These are phyloP conservation scores for Pteria penguin DNA, from an alignment of 2,888 invertebrate genomes.

Conservation along the genomic window DNA sequence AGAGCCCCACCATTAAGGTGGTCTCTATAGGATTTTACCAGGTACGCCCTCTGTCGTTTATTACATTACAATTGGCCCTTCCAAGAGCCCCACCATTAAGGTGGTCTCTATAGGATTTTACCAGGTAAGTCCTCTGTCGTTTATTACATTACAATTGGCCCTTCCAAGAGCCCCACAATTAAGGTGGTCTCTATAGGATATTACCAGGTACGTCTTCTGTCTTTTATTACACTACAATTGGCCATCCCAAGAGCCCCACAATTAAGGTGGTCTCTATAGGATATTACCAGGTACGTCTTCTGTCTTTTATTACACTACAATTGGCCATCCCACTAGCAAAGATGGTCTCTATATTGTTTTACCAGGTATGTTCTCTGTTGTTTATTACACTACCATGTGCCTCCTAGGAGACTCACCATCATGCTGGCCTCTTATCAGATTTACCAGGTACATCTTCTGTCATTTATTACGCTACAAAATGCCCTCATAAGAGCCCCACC, in stretches of 20 bases:
- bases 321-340: no score
- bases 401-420: slow-evolving; percentile 74
- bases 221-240: no score
- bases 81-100: slow-evolving; percentile 71
- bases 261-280: no score
- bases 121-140: slow-evolving; percentile 66
- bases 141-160: slow-evolving; percentile 77
- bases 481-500: slow-evolving; percentile 74
- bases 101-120: slow-evolving; percentile 72
- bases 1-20: slow-evolving; percentile 70
- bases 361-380: no score
- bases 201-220: slow-evolving; percentile 66
- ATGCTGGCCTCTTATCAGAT: slow-evolving; percentile 70
- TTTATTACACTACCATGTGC: no score
- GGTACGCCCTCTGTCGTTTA: slow-evolving; percentile 66
- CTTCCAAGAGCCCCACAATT: slow-evolving; percentile 74
- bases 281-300: no score
- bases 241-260: no score
- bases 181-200: slow-evolving; percentile 70
- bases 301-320: no score
- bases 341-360: no score
- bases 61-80: slow-evolving; percentile 78
- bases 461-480: slow-evolving; percentile 77
- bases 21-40: slow-evolving; percentile 73
- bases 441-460: slow-evolving; percentile 66